Percentiles rank a stretch among this genome's conserved stretches.
phyloP scores from a whole-genome alignment of 2,797 vertebrate genomes.

The Tamandua tetradactyla region DNA sequence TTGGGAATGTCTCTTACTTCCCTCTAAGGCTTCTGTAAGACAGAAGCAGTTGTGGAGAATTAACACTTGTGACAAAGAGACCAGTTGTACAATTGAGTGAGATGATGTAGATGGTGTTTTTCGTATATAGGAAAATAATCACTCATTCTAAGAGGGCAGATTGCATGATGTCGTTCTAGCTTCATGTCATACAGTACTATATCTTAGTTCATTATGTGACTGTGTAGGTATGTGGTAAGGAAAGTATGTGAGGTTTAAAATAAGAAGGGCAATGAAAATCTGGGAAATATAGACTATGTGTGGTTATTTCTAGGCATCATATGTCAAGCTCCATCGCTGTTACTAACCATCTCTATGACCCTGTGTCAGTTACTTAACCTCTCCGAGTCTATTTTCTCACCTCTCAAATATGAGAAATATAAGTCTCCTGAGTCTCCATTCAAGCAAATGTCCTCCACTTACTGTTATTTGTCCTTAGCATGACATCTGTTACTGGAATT shows the following conservation, averaged over 20 bases:
- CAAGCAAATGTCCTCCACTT: background rate
- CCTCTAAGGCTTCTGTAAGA: background rate
- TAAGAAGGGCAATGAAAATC: background rate
- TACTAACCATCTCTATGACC: background rate
- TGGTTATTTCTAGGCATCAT: background rate
- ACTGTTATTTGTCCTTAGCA: background rate
- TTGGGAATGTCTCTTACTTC: background rate
- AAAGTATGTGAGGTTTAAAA: background rate
- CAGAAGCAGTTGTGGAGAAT: background rate
- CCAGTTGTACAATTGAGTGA: background rate
- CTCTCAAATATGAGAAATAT: background rate
- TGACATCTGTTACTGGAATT: background rate
- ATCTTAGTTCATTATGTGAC: background rate
- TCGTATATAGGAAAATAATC: background rate
- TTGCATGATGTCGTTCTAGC: background rate
- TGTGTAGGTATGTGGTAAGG: background rate
- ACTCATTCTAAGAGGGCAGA: background rate
- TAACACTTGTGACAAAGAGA: background rate
- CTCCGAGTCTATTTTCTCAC: background rate
- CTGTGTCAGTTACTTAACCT: background rate
- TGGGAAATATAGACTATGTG: background rate
- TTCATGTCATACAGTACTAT: background rate
- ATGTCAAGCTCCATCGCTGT: background rate
- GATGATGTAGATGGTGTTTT: background rate
- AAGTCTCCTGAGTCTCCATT: background rate